A percentile compares a stretch with the other conserved stretches of the same genome.
Conservation (phyloP, 2,113 vertebrate species). For the Carettochelys insculpta region DNA sequence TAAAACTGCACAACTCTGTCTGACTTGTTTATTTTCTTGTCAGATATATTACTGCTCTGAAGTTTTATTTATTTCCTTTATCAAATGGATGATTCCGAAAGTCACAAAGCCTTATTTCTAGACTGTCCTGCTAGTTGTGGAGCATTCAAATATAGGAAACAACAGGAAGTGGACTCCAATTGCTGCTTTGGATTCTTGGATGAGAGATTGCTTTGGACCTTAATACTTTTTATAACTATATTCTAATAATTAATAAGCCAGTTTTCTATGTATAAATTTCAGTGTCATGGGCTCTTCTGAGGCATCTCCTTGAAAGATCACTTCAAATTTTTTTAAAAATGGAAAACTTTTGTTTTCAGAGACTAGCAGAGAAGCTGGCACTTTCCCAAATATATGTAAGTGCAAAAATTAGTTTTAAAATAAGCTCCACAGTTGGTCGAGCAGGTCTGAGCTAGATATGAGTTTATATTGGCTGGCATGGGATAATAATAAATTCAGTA, state of each 20-base stretch:
- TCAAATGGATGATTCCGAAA: not conserved
- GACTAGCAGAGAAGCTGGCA: not conserved
- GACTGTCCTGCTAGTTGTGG: not conserved
- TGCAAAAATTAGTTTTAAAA: not conserved
- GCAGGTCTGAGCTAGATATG: not conserved
- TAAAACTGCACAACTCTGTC: conserved; percentile 56
- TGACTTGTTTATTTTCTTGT: not conserved
- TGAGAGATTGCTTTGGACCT: not conserved
- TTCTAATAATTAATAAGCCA: not conserved
- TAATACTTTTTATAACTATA: not conserved
- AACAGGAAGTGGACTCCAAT: not conserved
- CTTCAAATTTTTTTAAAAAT: no score
- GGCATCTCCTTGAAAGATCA: not conserved
- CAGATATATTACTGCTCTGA: not conserved
- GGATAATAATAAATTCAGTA: not conserved
- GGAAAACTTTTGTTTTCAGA: not conserved
- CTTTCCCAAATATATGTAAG: not conserved
- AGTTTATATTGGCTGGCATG: not conserved
- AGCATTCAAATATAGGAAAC: not conserved
- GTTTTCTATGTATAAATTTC: not conserved
- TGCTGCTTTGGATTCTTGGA: not conserved
- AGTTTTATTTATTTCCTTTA: not conserved
- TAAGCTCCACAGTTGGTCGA: not conserved
- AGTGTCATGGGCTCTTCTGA: not conserved
- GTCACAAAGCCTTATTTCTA: not conserved